Evolutionary conservation across 2,113 vertebrate species (phyloP).

Genomic region (Macaca mulatta): DNA sequence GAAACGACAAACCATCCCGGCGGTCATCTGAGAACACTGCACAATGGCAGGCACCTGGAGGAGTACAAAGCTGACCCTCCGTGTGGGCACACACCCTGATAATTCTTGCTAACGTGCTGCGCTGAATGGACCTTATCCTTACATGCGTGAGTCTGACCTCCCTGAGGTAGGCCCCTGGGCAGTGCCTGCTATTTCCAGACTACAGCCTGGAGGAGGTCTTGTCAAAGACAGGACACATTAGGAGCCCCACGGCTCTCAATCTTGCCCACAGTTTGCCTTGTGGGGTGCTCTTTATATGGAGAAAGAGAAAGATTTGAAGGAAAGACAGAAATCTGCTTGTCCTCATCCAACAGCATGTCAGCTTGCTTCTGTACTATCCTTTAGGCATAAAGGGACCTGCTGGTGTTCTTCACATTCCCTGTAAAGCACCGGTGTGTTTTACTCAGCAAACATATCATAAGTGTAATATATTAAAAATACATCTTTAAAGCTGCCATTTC

Average conservation of each 20-base stretch:
- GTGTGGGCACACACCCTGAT: fast-evolving
- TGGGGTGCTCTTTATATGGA: not conserved
- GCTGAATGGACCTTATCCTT: not conserved
- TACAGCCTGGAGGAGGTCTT: not conserved
- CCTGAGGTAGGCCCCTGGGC: not conserved
- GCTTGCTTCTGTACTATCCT: not conserved
- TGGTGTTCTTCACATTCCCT: not conserved
- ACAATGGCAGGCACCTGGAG: not conserved
- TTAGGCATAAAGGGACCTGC: not conserved
- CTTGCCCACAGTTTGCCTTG: not conserved
- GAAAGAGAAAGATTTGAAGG: not conserved
- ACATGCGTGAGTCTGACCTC: not conserved
- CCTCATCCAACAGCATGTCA: not conserved
- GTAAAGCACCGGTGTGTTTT: not conserved
- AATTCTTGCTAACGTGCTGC: fast-evolving
- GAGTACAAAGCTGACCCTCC: not conserved
- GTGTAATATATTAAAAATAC: not conserved
- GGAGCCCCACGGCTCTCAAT: not conserved
- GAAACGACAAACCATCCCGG: not conserved
- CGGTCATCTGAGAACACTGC: not conserved
- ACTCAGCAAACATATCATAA: not conserved
- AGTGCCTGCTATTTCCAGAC: not conserved
- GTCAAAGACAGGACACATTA: not conserved
- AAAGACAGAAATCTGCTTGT: not conserved
- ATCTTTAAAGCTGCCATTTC: not conserved